Evolutionary conservation across 1,140 invertebrate genomes (phyloP), one percentile per base, ranked within the genome.

Genomic region (Hyposmocoma kahamanoa): DNA sequence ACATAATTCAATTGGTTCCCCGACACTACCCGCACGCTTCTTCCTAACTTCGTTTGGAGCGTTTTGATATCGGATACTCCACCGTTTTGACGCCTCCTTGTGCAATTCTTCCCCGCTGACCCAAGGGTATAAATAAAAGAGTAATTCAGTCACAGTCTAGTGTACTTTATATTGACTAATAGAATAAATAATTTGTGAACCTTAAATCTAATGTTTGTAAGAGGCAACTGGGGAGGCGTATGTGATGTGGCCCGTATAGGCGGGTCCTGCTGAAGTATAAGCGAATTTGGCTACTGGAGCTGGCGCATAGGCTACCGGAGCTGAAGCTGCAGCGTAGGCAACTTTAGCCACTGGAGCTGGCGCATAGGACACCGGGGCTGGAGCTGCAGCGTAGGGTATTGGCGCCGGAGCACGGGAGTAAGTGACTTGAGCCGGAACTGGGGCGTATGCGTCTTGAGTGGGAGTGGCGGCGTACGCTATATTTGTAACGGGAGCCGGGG

Each of bases 1-100:
- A 77, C 78, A 72, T 82, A 82, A 84, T 79, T 84, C 78, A 79
- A 84, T 84, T 84, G 76, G 81, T 81, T 81, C 76, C 74, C 76
- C 74, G 60, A 77, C 76, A 79, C 75, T 79, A 77, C 76, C 75
- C 80, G 67, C 77, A 78, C 74, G 72, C 75, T 79, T 75, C 66
- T 60, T 68, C 51, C 53, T 84, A 82, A 84, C 78, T 81, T 82
- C 72, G 72, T 84, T 84, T 76, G 53, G 47, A 76, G 58, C 81
- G 76, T 82, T 84, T 81, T 82, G 81, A 82, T 84, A 84, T 84
- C 78, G 73, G 81, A 82, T 84, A 77, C 77, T 56, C 59, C 68
- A 67, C 56, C 78, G 69, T 78, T 67, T 72, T 71, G 74, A 69
- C 73, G 73, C 62, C 68, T 79, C 62, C 68, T 79, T 67, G 58